Evolutionary conservation across 2,888 invertebrate species (phyloP), one percentile per base, ranked within the genome.

Genomic region (Hyposoter dolosus): DNA sequence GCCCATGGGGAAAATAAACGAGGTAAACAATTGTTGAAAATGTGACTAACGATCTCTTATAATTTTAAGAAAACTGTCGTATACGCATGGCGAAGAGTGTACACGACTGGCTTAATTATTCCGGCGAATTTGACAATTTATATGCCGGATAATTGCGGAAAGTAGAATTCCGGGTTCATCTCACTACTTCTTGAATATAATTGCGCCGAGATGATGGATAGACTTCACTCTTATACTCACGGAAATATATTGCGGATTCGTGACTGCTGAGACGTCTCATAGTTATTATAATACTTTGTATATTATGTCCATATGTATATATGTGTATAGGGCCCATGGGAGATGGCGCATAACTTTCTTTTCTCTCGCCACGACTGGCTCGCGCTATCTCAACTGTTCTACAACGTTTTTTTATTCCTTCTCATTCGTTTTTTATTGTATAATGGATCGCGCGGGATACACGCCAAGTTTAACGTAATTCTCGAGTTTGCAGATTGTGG

Each of bases 331-430:
- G 63, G 40, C 32, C 50, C 35, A 45, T 63, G 71, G 43, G 66
- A 79, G 82, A 85, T 75, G 76, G 72, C 56, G 69, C 65, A 69
- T 79, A 85, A 85, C 85, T 85, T 85, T 85, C 85, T 85, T 85
- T 85, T 85, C 85, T 82, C 85, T 74, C 82, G 45, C 45, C 71
- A 72, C 32, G 35, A 76, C 65, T 76, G 50, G 35, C 56, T 71
- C 56, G 35, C 80, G 43, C 47, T 68, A 78, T 78, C 66, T 56
- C 40, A 32, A 50, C 60, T 69, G 28, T 79, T 69, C 23, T 32
- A 63, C 56, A 74, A 68, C 28, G 56, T 74, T 66, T 75, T 75
- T 32, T 72, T 78, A 50, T 63, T 80, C 47, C 47, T n/a, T 69
- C 43, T 69, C 32, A 28, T 56, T 72, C 47, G 40, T 45, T 65